Base-by-base conservation (phyloP, 2,113 vertebrate species). In the Heteronetta atricapilla region DNA sequence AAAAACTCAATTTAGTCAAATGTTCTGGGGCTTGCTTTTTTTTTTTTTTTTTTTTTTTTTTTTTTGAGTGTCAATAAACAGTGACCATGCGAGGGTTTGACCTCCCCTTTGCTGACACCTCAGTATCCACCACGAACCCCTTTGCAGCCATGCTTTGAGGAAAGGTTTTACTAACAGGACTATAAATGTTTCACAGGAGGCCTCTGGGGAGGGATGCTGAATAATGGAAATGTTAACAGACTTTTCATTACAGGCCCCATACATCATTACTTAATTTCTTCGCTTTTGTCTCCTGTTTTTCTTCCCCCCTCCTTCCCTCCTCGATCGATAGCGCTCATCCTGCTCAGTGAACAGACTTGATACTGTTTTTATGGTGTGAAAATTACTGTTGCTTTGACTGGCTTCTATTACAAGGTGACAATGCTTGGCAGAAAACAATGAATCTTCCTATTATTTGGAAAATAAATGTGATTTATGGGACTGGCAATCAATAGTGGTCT, bases 321-420 rank as follows among this genome's bases (percentile, higher is more conserved):
- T 22, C 21, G 13, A 86, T 87, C 82, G 82, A 74, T 91, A 92
- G 42, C 55, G 64, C 92, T 92, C 78, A 77, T 93, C 92, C 86
- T 70, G 46, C 88, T 78, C 78, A 52, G 78, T 85, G 92, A 96
- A 93, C 90, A 86, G 77, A 69, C 28, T 68, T 92, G 84, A 77
- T 93, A 86, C 60, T 33, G 52, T 60, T 96, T 95, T 97, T 96
- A 92, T 88, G 90, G 91, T 40, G 63, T 34, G 66, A 97, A 96
- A 95, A 95, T 93, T 85, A 95, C 83, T 89, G 90, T 88, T 94
- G 80, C 87, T 97, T 96, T 96, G 95, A 94, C 90, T 77, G 36
- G 48, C 69, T 76, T 34, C 88, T 82, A 69, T 97, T 95, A 94
- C 48, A 33, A 60, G 19, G 83, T 90, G 89, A 96, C 83, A 62